Conservation (phyloP, 53 echinoderm and acorn worm species). For the Antedon mediterranea region DNA sequence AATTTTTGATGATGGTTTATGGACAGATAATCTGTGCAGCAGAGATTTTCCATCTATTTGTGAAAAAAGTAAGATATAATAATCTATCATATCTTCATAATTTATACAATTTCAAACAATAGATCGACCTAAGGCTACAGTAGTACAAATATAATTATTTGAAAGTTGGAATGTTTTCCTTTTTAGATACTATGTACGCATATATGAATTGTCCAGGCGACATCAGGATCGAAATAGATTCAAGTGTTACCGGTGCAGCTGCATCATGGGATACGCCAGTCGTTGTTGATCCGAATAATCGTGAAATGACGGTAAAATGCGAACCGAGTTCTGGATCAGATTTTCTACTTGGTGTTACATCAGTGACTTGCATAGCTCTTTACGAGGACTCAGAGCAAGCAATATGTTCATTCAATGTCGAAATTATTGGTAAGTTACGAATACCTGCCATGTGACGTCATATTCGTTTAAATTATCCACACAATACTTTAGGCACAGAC, state of each 20-base stretch:
- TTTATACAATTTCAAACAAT: too few species aligned
- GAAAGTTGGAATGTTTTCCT: not conserved
- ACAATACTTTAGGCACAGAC: too few species aligned
- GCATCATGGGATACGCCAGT: not conserved
- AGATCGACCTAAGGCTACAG: too few species aligned
- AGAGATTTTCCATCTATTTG: not conserved
- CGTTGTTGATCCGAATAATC: not conserved
- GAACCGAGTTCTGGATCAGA: not conserved
- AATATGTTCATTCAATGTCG: not conserved
- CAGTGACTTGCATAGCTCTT: not conserved
- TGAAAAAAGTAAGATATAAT: not conserved
- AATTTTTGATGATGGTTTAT: not conserved
- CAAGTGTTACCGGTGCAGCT: not conserved
- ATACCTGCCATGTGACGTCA: too few species aligned
- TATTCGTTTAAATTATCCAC: too few species aligned
- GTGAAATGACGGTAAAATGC: not conserved
- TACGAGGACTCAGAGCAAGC: not conserved
- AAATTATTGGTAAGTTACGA: not conserved
- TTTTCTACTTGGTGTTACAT: not conserved
- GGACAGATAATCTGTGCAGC: not conserved
- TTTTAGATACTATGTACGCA: not conserved
- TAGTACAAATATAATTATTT: too few species aligned
- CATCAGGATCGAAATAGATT: not conserved
- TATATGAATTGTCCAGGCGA: not conserved
- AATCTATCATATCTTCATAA: too few species aligned